Evolutionary conservation across 2,113 vertebrate species (phyloP), one percentile per base, ranked within the genome.

Genomic region (Corynorhinus townsendii): DNA sequence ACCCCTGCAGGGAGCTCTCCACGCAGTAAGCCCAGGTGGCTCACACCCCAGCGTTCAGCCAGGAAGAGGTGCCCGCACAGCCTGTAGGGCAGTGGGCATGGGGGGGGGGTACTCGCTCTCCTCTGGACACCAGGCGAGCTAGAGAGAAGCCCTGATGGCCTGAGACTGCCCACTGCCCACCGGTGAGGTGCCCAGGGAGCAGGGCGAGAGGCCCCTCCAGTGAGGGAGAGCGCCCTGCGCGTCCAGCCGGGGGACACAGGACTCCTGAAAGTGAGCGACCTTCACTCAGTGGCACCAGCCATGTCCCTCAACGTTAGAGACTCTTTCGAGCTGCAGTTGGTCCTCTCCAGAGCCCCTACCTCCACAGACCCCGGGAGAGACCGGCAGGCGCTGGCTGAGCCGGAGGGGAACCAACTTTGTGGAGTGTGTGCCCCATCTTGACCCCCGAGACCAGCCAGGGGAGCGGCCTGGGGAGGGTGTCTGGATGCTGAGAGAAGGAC

Each of bases 401-500:
- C 24, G 4, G 72, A 89, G 79, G 45, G 77, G 12, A 73, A 17
- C 24, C 75, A 96, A 95, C 96, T 95, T 95, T 45, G 59, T 5
- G 89, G 75, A 73, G 43, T 81, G n/a, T 3, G 15, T 54, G n/a
- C 69, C 69, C 28, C n/a, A 12, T 7, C 56, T 16, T 3, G 47
- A 45, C 49, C 66, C 45, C 64, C 0, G 0, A 64, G 1, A 38
- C 35, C 76, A 11, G 59, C 22, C 56, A 59, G 56, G 56, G 26
- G 26, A 26, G 56, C 56, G 9, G 22, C 56, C 52, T 6, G 8
- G 56, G 56, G 59, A 28, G 26, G 59, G 59, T 28, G 59, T 22
- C 1, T n/a, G 26, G 59, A 2, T 28, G 59, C 24, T 28, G 59
- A 4, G 24, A 26, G 10, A 7, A 22, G 54, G 54, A 22, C 20